Evolutionary conservation across 2,888 invertebrate genomes (phyloP), one percentile per base, ranked within the genome.

Genomic region (Polymixis lichenea): DNA sequence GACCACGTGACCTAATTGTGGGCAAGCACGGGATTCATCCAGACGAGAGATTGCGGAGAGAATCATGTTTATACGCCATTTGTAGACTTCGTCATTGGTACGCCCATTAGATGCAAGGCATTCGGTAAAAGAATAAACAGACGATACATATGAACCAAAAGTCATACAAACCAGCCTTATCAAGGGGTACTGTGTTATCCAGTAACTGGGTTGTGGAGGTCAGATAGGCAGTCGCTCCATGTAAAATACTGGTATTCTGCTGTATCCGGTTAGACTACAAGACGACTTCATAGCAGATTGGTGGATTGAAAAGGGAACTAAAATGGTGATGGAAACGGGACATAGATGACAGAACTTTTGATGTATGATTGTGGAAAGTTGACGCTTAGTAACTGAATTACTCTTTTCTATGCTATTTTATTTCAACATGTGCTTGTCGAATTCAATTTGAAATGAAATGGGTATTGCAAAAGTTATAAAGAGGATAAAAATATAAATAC

Each of bases 1-100:
- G 62, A 66, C 74, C 78, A 78, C 71, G 78, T 87, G 84, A 87
- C 84, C 86, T 75, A 79, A 80, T 88, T 87, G 87, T 74, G 67
- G 70, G 75, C 62, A 49, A 66, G 77, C 84, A 74, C 64, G 78
- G 72, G 56, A 72, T 65, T 61, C 72, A 51, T 64, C 55, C 60
- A 77, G 61, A 61, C 61, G 32, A n/a, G 25, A 53, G 32, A 11
- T 73, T 51, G 72, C 64, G 64, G 70, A 73, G 68, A 80, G 76
- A 77, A 76, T 79, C 75, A 66, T 80, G 78, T 82, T 78, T 79
- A 68, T 78, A 68, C 55, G 65, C 61, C 72, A 60, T 78, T 85
- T 71, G 69, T 67, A 56, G 70, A 80, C 64, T 76, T 66, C 46
- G 43, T 60, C 75, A 72, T 79, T 75, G 62, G 78, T 70, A 72